A percentile compares a stretch with the other conserved stretches of the same genome.
phyloP scores from a whole-genome alignment of 2,888 invertebrate species.

The Ormyrus thymus region DNA sequence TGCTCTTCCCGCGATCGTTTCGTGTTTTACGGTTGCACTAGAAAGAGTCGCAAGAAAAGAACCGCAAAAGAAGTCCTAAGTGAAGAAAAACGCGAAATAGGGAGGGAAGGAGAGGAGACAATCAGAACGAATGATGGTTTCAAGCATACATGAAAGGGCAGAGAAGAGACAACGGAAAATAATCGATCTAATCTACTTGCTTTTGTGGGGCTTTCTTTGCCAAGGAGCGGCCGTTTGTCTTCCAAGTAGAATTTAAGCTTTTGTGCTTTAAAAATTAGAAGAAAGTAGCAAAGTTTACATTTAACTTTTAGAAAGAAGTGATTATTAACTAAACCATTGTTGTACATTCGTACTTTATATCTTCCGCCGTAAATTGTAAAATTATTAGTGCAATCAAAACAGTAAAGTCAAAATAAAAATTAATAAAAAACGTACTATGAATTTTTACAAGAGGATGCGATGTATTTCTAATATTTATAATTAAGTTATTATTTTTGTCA shows the following conservation, averaged over 20 bases:
- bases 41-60: constrained; percentile 15
- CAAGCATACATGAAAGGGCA: constrained; percentile 7
- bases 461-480: too few relatives aligned
- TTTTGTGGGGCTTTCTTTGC: not conserved
- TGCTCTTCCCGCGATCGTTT: constrained; percentile 30
- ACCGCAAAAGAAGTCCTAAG: not conserved
- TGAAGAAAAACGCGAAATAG: not conserved
- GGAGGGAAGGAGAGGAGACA: not conserved
- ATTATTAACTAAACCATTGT: too few relatives aligned
- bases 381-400: too few relatives aligned
- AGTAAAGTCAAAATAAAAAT: too few relatives aligned
- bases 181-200: constrained; percentile 10
- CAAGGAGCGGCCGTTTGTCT: not conserved
- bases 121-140: not conserved
- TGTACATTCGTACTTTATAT: too few relatives aligned
- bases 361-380: too few relatives aligned
- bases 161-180: not conserved
- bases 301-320: too few relatives aligned
- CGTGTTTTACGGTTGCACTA: constrained; percentile 11
- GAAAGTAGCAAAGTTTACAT: too few relatives aligned
- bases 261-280: not conserved
- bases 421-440: too few relatives aligned
- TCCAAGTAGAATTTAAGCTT: not conserved
- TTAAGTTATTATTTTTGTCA: too few relatives aligned
- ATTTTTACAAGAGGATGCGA: too few relatives aligned